Percentiles rank a stretch among this genome's conserved stretches.
These are phyloP conservation scores for Leucophenga montana DNA, from an alignment of 2,888 invertebrate genomes.

Conservation along the genomic window DNA sequence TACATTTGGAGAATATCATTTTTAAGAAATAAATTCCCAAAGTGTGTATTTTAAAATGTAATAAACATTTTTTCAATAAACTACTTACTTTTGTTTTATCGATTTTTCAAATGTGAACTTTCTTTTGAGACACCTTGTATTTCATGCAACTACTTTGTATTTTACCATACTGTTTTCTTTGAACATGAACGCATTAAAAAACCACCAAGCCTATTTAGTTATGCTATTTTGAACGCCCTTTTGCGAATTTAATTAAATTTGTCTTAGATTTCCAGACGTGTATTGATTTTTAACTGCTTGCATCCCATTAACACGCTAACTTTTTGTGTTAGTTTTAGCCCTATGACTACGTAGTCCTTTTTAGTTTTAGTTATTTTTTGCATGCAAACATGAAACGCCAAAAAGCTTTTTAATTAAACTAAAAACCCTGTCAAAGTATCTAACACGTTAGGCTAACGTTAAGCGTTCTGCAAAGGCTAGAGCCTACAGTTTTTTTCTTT, in stretches of 20 bases:
- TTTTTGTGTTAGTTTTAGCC: neutral
- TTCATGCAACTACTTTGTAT: no score
- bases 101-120: no score
- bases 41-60: no score
- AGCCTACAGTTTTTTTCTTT: neutral
- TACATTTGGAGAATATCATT: no score
- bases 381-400: neutral
- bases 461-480: neutral
- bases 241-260: conserved; percentile 6
- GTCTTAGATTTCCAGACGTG: no score
- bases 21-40: no score
- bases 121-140: no score
- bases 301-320: conserved; percentile 6
- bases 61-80: no score
- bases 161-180: no score
- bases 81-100: no score
- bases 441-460: neutral
- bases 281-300: neutral
- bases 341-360: neutral
- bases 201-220: neutral
- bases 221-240: neutral
- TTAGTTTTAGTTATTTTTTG: neutral
- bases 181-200: no score
- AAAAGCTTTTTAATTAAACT: conserved; percentile 12
- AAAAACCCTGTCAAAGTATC: no score